Base-by-base conservation (phyloP, 2,888 invertebrate genomes). In the Tiliacea aurago region DNA sequence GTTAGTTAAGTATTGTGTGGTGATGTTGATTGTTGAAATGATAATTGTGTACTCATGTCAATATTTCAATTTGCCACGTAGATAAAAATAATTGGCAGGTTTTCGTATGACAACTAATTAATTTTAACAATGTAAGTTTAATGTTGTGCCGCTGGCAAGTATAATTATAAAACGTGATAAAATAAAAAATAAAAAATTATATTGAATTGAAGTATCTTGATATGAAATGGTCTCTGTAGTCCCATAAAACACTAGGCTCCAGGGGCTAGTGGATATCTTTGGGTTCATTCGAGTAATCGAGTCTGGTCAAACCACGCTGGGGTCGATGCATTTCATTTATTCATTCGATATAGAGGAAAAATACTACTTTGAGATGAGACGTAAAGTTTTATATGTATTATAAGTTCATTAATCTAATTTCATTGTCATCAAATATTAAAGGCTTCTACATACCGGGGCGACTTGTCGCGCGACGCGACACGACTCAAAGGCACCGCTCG, bases 21-120 rank as follows among this genome's bases (percentile, higher is more conserved):
- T n/a, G 33, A 49, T 10, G 37, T 37, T 37, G n/a, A 37, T 4
- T 37, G 47, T 10, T 43, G 43, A 61, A 67, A 67, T 15, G 20
- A 15, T 66, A 41, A 23, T 33, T 45, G 13, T 20, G 28, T 28
- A 45, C 7, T 45, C 20, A 20, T 45, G 28, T 45, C 45, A 62
- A 45, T 45, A 45, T 45, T 62, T 45, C 18, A 28, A 45, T 20
- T 1, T 62, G 28, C 28, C 28, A 3, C 20, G 3, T 10, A 15
- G 47, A 33, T 63, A 33, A n/a, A 63, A 63, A n/a, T 47, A 33
- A 63, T 33, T 47, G 33, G 63, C 28, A 33, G 28, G 47, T 20
- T 63, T 28, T 47, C 15, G 45, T 13, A 63, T 28, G 45, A 4
- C 18, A 45, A 13, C 2, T 53, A 20, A 45, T 45, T 63, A 45